Base-by-base conservation (phyloP, 2,113 vertebrate species). In the Sylvietta virens region DNA sequence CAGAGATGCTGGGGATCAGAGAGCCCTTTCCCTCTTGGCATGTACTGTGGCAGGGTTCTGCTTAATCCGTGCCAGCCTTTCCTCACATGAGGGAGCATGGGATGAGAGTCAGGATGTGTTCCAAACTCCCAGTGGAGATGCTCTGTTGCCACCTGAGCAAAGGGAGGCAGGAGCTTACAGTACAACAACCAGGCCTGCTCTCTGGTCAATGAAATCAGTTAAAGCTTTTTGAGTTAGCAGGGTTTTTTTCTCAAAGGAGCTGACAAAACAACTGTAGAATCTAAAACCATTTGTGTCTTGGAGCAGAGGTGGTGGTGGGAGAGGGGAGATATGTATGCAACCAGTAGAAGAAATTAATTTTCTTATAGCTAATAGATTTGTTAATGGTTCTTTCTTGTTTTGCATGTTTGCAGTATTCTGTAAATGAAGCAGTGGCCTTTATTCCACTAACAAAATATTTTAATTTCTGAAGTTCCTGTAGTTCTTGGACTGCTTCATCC, bases 41-140 rank as follows among this genome's bases (percentile, higher is more conserved):
- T 33, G 26, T 5, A 1, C 48, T 62, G 39, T 30, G 24, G 24
- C 4, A 5, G 62, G 10, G 8, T 53, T 71, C 61, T 37, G 12
- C 39, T 77, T 50, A 50, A 54, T 40, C 69, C 0, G 0, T 24
- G 23, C 11, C 2, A 15, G n/a, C 10, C 24, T 53, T 47, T 48
- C 39, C 61, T 56, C 15, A 15, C 2, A 5, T 0, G 0, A 30
- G 56, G 37, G 11, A 65, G 33, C 37, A 26, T 0, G 7, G 69
- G 31, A 5, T 35, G 27, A 50, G 16, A 0, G 0, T 51, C 37
- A 24, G 47, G 26, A n/a, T 51, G 9, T 45, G 45, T 58, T 54
- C 28, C 37, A 56, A 26, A 14, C 30, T 84, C 27, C 50, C 7
- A 7, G 33, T 15, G 45, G 30, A 39, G 26, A 23, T 56, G 50